Base-by-base conservation (phyloP, 2,888 invertebrate genomes). In the Drosophila quinaria region DNA sequence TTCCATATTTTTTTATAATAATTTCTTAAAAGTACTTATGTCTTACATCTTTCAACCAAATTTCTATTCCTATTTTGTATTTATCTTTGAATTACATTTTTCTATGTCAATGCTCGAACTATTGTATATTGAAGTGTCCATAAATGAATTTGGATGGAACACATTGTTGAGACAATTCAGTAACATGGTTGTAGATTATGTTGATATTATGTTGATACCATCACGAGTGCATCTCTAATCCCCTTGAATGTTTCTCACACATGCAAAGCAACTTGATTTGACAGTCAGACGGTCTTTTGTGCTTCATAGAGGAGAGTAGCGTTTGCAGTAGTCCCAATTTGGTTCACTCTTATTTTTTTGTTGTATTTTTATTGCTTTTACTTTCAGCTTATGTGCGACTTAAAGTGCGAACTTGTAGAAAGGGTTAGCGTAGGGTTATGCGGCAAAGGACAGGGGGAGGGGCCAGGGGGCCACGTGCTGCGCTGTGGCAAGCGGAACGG, bases 371-470 rank as follows among this genome's bases (percentile, higher is more conserved):
- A 78, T 72, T 69, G 81, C 72, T 81, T 74, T 83, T 84, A 74
- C 68, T 89, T 89, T 78, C 77, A 78, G 80, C 67, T 72, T 80
- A 80, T 55, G 72, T 69, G 65, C 60, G 65, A 66, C 71, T 83
- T 66, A 56, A 83, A 85, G 86, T 73, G 75, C 72, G 67, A 72
- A 74, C 62, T 72, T 75, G 63, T 55, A 44, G 63, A 81, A 85
- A 67, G 78, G 67, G 71, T 74, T 74, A 70, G 22, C 22, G 22
- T 22, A 22, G 64, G 65, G 67, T 65, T 78, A 72, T 49, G 59
- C 46, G 41, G 17, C 49, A 44, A 51, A 44, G 49, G 59, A 59
- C 55, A 59, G 63, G 46, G 54, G 54, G 6, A 25, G 25, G 29
- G 8, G 29, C 2, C 8, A 25, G 25, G 46, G 46, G 54, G 49